These are phyloP conservation scores for Psettodes erumei DNA, from an alignment of 2,113 vertebrate genomes.

Conservation along the genomic window DNA sequence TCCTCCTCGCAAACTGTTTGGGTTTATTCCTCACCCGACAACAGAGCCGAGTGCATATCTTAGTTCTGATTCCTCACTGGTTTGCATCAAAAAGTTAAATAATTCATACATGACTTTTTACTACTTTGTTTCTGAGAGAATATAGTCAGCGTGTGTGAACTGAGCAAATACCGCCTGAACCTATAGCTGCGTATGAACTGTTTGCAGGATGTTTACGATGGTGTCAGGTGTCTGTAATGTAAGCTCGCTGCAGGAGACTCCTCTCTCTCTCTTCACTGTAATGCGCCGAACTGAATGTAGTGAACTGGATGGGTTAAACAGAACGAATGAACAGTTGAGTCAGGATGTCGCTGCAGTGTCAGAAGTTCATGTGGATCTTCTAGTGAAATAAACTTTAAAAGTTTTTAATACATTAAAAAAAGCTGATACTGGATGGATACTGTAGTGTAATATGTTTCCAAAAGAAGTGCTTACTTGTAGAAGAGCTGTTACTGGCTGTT, in stretches of 20 bases:
- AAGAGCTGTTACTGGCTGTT: background rate
- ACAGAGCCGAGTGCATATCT: background rate
- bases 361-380: background rate
- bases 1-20: background rate
- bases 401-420: background rate
- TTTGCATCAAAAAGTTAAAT: background rate
- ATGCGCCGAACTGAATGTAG: background rate
- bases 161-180: background rate
- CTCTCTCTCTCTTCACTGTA: background rate
- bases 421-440: background rate
- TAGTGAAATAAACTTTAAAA: background rate
- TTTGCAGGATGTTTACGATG: slow-evolving; percentile 17
- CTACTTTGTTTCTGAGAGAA: background rate
- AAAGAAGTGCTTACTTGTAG: no score
- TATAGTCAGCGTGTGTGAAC: background rate
- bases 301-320: background rate
- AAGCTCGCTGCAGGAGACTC: background rate
- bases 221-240: slow-evolving; percentile 34
- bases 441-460: background rate
- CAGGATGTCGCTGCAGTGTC: background rate
- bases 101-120: no score
- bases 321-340: background rate
- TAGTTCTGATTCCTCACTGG: background rate
- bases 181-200: background rate
- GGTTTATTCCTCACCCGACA: background rate